These are phyloP conservation scores for Lethocerus indicus DNA, from an alignment of 1,140 invertebrate species.

Conservation along the genomic window DNA sequence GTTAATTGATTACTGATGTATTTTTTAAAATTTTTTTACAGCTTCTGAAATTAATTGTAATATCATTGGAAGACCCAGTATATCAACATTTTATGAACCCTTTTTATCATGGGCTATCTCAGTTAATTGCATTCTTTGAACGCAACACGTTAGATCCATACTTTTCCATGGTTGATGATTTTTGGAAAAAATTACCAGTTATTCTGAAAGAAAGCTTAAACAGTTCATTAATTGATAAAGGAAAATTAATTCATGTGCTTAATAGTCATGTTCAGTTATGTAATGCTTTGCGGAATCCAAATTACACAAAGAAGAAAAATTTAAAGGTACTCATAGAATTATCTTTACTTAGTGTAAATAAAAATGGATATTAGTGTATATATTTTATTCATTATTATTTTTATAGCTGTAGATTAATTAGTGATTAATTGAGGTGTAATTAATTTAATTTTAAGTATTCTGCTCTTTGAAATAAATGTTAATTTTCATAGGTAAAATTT, in stretches of 20 bases:
- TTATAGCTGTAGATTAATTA: too few relatives aligned
- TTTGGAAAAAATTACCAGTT: constrained; percentile 6
- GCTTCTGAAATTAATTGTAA: neutral
- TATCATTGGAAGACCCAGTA: neutral
- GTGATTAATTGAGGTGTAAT: too few relatives aligned
- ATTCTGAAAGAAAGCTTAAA: neutral
- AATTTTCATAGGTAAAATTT: too few relatives aligned
- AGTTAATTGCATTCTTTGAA: neutral
- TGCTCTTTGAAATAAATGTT: too few relatives aligned
- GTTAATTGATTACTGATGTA: too few relatives aligned
- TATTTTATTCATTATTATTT: too few relatives aligned
- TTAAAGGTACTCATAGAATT: constrained; percentile 8
- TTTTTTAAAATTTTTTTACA: constrained; percentile 3
- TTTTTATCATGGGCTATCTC: neutral
- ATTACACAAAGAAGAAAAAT: constrained; percentile 4
- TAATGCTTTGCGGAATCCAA: neutral
- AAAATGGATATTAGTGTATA: too few relatives aligned
- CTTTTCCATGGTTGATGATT: neutral
- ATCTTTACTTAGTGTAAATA: too few relatives aligned
- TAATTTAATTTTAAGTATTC: too few relatives aligned
- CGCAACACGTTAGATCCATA: too few relatives aligned
- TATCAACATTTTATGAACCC: constrained; percentile 1
- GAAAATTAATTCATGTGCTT: neutral
- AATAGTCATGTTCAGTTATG: neutral
- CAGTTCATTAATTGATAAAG: neutral